Conservation (phyloP, 2,113 vertebrate genomes). For the Phyllostomus hastatus region DNA sequence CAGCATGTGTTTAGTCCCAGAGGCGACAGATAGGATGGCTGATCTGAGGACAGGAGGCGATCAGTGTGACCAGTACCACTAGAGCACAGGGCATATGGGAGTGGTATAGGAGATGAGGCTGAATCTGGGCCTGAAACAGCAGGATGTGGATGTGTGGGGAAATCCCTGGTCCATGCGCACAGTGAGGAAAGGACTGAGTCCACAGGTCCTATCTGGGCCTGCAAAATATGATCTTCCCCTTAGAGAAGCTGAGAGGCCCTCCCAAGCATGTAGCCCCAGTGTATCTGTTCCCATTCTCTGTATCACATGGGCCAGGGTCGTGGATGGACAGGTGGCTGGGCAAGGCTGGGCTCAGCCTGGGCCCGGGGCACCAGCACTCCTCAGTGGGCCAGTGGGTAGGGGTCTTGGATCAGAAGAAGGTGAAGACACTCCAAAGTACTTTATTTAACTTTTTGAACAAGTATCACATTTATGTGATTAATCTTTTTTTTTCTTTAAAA, state of each 20-base stretch:
- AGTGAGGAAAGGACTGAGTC: background rate
- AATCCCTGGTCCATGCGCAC: background rate
- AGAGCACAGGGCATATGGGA: background rate
- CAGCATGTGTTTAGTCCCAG: no score
- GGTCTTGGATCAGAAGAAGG: background rate
- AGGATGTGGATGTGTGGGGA: background rate
- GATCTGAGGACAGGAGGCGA: background rate
- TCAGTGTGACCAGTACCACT: background rate
- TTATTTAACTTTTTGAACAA: background rate
- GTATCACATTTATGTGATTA: background rate
- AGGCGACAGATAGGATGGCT: background rate
- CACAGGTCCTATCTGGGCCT: background rate
- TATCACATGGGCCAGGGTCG: background rate
- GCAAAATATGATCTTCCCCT: background rate
- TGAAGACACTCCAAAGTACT: background rate
- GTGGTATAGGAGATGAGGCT: background rate
- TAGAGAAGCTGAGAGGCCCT: background rate
- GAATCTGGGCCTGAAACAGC: no score
- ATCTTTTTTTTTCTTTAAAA: background rate
- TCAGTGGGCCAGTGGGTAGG: background rate
- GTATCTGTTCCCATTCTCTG: background rate
- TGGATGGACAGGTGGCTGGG: background rate
- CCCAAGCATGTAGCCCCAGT: background rate
- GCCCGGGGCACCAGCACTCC: background rate
- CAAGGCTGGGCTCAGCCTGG: background rate